Conservation (phyloP, 92 coral and sea anemone genomes). For the Pocillopora grandis region DNA sequence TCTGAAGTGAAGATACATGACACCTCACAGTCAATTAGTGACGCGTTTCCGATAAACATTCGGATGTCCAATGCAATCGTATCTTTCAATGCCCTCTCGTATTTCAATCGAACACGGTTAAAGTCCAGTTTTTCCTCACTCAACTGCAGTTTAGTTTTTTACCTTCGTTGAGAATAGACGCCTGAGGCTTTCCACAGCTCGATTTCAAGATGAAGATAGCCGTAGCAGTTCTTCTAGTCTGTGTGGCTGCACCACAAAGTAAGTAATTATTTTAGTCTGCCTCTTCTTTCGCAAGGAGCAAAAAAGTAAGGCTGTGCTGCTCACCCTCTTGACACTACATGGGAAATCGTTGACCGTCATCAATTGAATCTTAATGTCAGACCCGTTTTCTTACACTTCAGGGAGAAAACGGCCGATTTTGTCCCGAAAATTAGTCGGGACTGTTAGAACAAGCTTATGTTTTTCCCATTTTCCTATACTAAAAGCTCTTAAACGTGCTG, state of each 20-base stretch:
- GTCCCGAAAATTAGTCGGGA: too few species aligned
- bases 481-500: too few species aligned
- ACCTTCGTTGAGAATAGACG: background rate
- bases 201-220: slow-evolving; percentile 30
- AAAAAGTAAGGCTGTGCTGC: too few species aligned
- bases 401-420: too few species aligned
- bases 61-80: background rate
- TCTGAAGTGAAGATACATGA: background rate
- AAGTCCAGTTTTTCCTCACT: slow-evolving; percentile 9
- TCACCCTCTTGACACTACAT: background rate
- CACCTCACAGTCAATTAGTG: background rate
- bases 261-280: background rate
- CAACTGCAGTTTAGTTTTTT: background rate
- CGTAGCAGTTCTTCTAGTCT: slow-evolving; percentile 16
- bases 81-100: slow-evolving; percentile 20
- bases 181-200: background rate
- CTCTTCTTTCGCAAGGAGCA: background rate
- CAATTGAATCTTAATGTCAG: background rate
- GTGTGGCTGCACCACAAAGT: slow-evolving; percentile 28
- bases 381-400: too few species aligned
- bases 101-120: background rate
- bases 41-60: slow-evolving; percentile 16
- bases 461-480: too few species aligned
- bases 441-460: too few species aligned
- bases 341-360: too few species aligned